Evolutionary conservation across 92 coral and sea anemone genomes (phyloP), one percentile per base, ranked within the genome.

Genomic region (Galaxea fascicularis): DNA sequence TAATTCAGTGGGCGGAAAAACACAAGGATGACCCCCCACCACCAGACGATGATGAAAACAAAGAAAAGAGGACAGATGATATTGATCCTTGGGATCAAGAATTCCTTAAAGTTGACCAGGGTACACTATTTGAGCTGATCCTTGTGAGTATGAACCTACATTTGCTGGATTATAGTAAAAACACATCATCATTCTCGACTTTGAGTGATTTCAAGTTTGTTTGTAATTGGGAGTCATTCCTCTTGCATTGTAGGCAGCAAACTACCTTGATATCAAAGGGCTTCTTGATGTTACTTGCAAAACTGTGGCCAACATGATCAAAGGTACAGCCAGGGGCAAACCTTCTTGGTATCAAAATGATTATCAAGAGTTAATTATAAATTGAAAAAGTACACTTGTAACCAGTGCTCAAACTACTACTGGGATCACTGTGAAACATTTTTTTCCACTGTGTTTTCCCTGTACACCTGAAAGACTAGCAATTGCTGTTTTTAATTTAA

Each of bases 261-360:
- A 97, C 89, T 97, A 97, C 77, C 95, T 97, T 59, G 99, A 97
- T 86, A 97, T 97, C 81, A 97, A 97, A 88, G 99, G 99, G 3
- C 86, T 97, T 86, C 94, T 97, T 73, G 99, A 97, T 88, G 99
- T 97, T 14, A 97, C 99, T 30, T 97, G 99, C 77, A 97, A 97
- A 95, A 97, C 99, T 66, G 99, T 95, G 52, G 99, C 99, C 51
- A 96, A 96, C 90, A 96, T 96, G 99, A 96, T 96, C 79, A 96
- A 96, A 92, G 99, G 99, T 96, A 88, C 13, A 39, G 16, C 10
- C 14, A 4, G 10, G 6, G 27, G 4, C 28, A 3, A 17, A 51
- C 13, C 14, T 52, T 22, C 16, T 6, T 35, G 41, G 41, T 2
- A 35, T 35, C 6, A 35, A 35, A 35, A 35, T 35, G n/a, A n/a